These are phyloP conservation scores for Cephalotes varians DNA, from an alignment of 2,888 invertebrate species.

Conservation along the genomic window DNA sequence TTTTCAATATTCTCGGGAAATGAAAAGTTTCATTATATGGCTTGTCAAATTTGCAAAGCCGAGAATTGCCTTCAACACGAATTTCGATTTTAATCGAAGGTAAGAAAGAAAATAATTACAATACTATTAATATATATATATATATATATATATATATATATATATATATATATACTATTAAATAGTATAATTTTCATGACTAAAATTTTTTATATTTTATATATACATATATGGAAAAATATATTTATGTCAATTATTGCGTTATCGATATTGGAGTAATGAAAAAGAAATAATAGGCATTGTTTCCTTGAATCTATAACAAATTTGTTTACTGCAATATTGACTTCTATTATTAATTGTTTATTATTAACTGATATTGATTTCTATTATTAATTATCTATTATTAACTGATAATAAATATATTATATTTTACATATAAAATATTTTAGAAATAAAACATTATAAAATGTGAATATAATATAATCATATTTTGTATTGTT, in stretches of 20 bases:
- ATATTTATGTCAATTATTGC: background rate
- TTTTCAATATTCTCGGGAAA: background rate
- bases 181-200: background rate
- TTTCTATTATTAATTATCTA: background rate
- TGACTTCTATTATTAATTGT: background rate
- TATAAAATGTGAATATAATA: background rate
- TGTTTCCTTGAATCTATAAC: background rate
- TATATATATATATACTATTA: too few relatives aligned
- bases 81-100: slow-evolving; percentile 2
- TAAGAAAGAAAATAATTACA: background rate
- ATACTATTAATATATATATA: too few relatives aligned
- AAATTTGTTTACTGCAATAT: background rate
- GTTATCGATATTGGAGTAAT: background rate
- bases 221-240: background rate
- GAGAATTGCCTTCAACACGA: background rate
- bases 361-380: background rate
- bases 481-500: background rate
- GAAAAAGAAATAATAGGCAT: background rate
- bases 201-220: background rate
- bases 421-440: background rate
- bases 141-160: too few relatives aligned
- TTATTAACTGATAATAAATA: background rate
- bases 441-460: background rate
- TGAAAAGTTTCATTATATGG: slow-evolving; percentile 20
- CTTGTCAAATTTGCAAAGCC: slow-evolving; percentile 21